Evolutionary conservation across 2,113 vertebrate species (phyloP), one percentile per base, ranked within the genome.

Genomic region (Dascyllus trimaculatus): DNA sequence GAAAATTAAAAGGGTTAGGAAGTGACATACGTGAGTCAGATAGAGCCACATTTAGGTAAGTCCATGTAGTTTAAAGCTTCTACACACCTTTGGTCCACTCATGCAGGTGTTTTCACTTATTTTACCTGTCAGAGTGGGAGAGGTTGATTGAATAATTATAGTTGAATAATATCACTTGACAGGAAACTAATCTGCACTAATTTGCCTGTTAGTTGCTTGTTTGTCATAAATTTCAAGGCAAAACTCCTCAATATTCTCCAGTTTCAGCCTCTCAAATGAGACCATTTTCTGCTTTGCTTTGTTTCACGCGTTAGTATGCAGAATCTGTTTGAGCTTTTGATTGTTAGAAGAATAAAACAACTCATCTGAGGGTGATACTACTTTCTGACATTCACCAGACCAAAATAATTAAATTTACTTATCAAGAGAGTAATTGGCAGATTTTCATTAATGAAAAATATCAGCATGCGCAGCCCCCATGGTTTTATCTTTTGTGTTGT

Each of bases 401-500:
- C 21, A 38, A 24, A 67, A 32, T 29, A 49, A 58, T 38, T 38
- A 1, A 18, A 25, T 62, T 8, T 29, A 3, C 15, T 17, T 4
- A 43, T 29, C 15, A 6, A 73, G 4, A 65, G 29, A n/a, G 45
- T 46, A 4, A 19, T 5, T 38, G 11, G 4, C 8, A 21, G 22
- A 3, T 40, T 45, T 68, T 48, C 11, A 54, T 21, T 59, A 19
- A 48, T 73, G 22, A 68, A 9, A 68, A 52, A 45, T 66, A 25
- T 72, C 1, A 2, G 26, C 24, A 52, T 21, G 14, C 21, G 43
- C 14, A 58, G 19, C 6, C 4, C 2, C 22, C 35, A 11, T 67
- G 48, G 5, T 49, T 3, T 40, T 58, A 32, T 38, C 11, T 59
- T 53, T 57, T 29, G 6, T 52, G 21, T 46, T 60, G n/a, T 66